Percentiles rank a stretch among this genome's conserved stretches.
phyloP scores from a whole-genome alignment of 2,888 invertebrate species.

The Rhyacophila evoluta region DNA sequence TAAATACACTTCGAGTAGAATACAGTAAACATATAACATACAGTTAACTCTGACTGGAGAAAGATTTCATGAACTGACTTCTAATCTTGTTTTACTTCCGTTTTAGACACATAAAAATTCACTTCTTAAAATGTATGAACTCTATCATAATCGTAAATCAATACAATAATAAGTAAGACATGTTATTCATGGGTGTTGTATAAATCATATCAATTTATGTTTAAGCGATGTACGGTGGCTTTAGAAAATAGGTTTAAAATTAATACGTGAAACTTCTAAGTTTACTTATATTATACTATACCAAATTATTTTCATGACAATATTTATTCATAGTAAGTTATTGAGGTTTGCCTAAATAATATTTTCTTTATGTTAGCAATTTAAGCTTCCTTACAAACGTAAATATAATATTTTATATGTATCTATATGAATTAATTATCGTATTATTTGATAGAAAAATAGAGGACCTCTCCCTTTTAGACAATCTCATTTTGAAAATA shows the following conservation, averaged over 20 bases:
- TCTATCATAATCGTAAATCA: neutral
- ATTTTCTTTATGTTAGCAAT: slow-evolving; percentile 7
- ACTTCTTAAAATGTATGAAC: too few species aligned
- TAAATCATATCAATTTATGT: neutral
- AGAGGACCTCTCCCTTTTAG: neutral
- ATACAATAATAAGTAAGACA: neutral
- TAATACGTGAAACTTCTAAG: neutral
- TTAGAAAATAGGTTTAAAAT: neutral
- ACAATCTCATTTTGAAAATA: neutral
- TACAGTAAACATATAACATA: too few species aligned
- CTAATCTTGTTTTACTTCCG: too few species aligned
- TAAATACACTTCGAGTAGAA: too few species aligned
- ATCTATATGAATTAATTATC: neutral
- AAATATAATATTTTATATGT: neutral
- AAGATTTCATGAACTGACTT: too few species aligned
- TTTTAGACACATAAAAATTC: too few species aligned
- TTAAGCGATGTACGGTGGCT: neutral
- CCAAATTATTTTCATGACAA: slow-evolving; percentile 15
- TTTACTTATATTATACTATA: neutral
- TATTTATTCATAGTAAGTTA: slow-evolving; percentile 11
- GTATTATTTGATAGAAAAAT: neutral
- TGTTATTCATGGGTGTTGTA: neutral
- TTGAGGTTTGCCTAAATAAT: slow-evolving; percentile 14
- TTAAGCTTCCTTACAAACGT: neutral
- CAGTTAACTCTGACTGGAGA: too few species aligned